Base-by-base conservation (phyloP, 2,797 vertebrate genomes). In the Catostomus latipinnis region DNA sequence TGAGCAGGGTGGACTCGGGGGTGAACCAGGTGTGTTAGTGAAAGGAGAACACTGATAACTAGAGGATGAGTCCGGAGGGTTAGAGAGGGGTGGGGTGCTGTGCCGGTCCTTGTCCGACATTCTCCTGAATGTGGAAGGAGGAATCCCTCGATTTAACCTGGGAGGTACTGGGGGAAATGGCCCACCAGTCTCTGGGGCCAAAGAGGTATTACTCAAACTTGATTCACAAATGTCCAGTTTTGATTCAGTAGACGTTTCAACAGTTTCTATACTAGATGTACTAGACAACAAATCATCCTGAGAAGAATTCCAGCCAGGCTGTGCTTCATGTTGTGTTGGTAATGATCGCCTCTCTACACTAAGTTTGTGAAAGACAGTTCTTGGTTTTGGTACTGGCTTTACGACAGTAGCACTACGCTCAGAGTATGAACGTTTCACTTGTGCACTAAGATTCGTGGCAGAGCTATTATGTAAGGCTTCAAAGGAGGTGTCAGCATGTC, bases 321-420 rank as follows among this genome's bases (percentile, higher is more conserved):
- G 83, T 0, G 81, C 83, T 10, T 76, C 82, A 0, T 90, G 77
- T 58, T 87, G 90, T 0, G 86, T 13, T 0, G 79, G 10, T 0
- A 88, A 90, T 54, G 87, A 88, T 8, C 83, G 86, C 45, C 63
- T 87, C 13, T 89, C 77, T n/a, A 90, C 57, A 57, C 88, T 82
- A 43, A 89, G 90, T 63, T 92, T 93, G 82, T 93, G 92, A 81
- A 98, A 98, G 34, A 98, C 94, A 0, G 97, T 98, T 88, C 98
- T 94, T 0, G 98, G 98, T 89, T 97, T 98, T 46, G 97, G 98
- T 52, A 98, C 85, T 0, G 98, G 98, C 82, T 95, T 98, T 18
- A 82, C 34, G 0, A 78, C 1, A 0, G 68, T 34, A 56, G 81
- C 4, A 46, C 81, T 72, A 34, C 73, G 83, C 56, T 84, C 76